phyloP scores from a whole-genome alignment of 1,140 invertebrate genomes.

The Drosophila littoralis region DNA sequence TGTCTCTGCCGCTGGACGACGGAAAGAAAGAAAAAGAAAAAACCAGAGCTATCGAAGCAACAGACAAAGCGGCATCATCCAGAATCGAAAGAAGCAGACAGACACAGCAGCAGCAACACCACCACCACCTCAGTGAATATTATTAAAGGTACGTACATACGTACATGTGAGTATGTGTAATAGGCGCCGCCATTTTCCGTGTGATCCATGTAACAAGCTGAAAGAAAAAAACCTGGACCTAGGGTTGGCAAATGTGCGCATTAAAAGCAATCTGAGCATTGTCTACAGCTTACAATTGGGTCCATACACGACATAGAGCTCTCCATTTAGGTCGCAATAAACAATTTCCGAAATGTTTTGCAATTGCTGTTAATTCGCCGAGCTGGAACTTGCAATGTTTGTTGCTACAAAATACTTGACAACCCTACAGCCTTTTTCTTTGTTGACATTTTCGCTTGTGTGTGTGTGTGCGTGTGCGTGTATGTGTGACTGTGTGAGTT shows the following conservation, averaged over 20 bases:
- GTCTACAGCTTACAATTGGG: background rate
- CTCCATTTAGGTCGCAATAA: background rate
- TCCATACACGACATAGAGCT: background rate
- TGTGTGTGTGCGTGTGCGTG: conserved; percentile 29
- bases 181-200: conserved; percentile 74
- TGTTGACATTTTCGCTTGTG: conserved; percentile 50
- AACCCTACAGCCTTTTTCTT: conserved; percentile 54
- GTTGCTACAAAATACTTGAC: conserved; percentile 29
- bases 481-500: conserved; percentile 26
- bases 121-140: conserved; percentile 47
- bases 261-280: conserved; percentile 17
- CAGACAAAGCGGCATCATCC: conserved; percentile 65
- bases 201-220: conserved; percentile 69
- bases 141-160: conserved; percentile 49
- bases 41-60: conserved; percentile 36
- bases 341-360: background rate
- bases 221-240: conserved; percentile 51
- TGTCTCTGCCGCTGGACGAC: conserved; percentile 52
- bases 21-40: conserved; percentile 45
- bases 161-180: conserved; percentile 57
- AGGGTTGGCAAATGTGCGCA: conserved; percentile 57
- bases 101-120: conserved; percentile 35
- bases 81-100: conserved; percentile 46
- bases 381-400: conserved; percentile 15
- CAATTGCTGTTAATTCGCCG: background rate